These are phyloP conservation scores for Hycleus phaleratus DNA, from an alignment of 1,140 invertebrate genomes.

Conservation along the genomic window DNA sequence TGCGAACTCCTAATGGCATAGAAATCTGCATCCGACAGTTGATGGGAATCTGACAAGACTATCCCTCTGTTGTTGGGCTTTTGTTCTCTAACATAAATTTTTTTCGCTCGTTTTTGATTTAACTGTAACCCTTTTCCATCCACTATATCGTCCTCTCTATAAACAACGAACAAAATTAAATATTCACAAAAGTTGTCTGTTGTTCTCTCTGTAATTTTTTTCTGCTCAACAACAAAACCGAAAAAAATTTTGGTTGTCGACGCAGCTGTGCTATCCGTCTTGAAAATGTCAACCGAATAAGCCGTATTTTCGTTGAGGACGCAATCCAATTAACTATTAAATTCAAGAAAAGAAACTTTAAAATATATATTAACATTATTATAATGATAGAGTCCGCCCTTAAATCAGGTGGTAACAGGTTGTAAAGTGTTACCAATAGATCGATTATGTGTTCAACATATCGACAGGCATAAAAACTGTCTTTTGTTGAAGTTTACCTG, in stretches of 20 bases:
- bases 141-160: too few relatives aligned
- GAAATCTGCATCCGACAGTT: conserved; percentile 8
- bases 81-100: too few relatives aligned
- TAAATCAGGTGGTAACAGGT: conserved; percentile 12
- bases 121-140: too few relatives aligned
- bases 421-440: conserved; percentile 16
- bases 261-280: not conserved
- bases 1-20: not conserved
- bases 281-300: not conserved
- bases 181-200: too few relatives aligned
- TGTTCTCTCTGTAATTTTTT: too few relatives aligned
- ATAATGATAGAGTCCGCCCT: not conserved
- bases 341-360: not conserved
- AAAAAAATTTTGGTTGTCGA: too few relatives aligned
- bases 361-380: not conserved
- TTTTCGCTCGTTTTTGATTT: too few relatives aligned
- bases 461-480: conserved; percentile 12
- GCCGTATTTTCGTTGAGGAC: not conserved
- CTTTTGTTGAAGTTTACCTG: conserved; percentile 11
- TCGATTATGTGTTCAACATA: conserved; percentile 14
- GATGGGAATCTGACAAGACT: conserved; percentile 3
- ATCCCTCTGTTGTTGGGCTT: not conserved
- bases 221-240: too few relatives aligned
- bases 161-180: too few relatives aligned
- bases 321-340: not conserved